These are phyloP conservation scores for Pyxicephalus adspersus DNA, from an alignment of 2,113 vertebrate genomes.

Conservation along the genomic window DNA sequence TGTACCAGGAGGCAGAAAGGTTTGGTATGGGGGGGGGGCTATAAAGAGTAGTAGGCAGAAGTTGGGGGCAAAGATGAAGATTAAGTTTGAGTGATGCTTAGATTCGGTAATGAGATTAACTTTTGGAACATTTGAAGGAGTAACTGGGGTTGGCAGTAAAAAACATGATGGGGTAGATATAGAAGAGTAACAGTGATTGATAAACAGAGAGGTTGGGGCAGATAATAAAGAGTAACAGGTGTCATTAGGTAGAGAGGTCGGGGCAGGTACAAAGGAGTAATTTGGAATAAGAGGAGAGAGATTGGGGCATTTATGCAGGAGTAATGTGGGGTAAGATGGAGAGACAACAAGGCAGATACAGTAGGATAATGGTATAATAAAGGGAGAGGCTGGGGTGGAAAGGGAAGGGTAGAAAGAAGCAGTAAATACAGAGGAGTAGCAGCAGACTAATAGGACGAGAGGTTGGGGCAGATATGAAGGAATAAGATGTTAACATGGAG, in stretches of 20 bases:
- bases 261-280: neutral
- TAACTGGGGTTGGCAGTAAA: neutral
- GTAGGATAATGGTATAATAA: neutral
- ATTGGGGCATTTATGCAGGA: neutral
- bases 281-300: neutral
- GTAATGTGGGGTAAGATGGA: neutral
- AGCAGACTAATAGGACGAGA: no score
- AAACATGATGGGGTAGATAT: neutral
- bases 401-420: conserved; percentile 16
- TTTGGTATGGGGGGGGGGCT: no score
- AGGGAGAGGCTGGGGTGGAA: no score
- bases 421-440: neutral
- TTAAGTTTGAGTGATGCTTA: no score
- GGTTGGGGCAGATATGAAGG: neutral
- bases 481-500: neutral
- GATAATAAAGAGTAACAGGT: neutral
- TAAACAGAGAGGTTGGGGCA: neutral
- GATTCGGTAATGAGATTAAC: no score
- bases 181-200: neutral
- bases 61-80: no score
- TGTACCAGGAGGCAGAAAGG: no score
- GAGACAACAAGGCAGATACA: neutral
- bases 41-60: no score
- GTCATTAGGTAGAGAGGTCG: neutral
- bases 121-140: no score